Evolutionary conservation across 2,113 vertebrate species (phyloP).

Genomic region (Phoenicopterus ruber): DNA sequence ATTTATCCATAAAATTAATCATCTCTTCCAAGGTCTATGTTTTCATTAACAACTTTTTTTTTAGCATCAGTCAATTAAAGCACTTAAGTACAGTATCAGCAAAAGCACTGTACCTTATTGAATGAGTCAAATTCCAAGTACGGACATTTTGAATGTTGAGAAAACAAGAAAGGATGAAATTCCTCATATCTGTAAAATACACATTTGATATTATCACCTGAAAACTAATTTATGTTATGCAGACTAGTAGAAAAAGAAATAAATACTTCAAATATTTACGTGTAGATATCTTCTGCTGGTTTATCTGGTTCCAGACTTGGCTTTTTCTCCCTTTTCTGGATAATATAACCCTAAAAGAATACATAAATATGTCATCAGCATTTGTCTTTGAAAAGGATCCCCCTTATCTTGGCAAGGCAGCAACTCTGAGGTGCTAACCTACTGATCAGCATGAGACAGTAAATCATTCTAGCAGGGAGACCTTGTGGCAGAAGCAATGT

Average conservation of each 20-base stretch:
- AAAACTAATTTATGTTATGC: neutral
- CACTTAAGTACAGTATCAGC: conserved; percentile 27
- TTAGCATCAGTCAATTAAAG: conserved; percentile 5
- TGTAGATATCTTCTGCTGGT: conserved; percentile 88
- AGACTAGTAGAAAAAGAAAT: neutral
- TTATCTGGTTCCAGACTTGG: conserved; percentile 83
- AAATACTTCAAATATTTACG: conserved; percentile 76
- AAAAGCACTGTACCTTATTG: conserved; percentile 85
- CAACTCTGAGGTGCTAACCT: neutral
- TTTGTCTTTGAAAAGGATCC: neutral
- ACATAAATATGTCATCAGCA: neutral
- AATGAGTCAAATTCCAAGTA: conserved; percentile 93
- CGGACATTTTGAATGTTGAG: conserved; percentile 84
- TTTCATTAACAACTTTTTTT: neutral
- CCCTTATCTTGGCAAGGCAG: neutral
- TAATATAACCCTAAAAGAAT: conserved; percentile 85
- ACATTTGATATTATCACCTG: conserved; percentile 57
- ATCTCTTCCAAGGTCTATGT: neutral
- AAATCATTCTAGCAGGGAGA: neutral
- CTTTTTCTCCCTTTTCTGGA: conserved; percentile 94
- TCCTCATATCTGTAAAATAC: conserved; percentile 90
- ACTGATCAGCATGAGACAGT: neutral
- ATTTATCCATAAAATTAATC: neutral
- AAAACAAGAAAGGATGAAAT: conserved; percentile 97
- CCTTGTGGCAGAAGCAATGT: neutral